These are phyloP conservation scores for Platysternon megacephalum DNA, from an alignment of 2,113 vertebrate species.

Conservation along the genomic window DNA sequence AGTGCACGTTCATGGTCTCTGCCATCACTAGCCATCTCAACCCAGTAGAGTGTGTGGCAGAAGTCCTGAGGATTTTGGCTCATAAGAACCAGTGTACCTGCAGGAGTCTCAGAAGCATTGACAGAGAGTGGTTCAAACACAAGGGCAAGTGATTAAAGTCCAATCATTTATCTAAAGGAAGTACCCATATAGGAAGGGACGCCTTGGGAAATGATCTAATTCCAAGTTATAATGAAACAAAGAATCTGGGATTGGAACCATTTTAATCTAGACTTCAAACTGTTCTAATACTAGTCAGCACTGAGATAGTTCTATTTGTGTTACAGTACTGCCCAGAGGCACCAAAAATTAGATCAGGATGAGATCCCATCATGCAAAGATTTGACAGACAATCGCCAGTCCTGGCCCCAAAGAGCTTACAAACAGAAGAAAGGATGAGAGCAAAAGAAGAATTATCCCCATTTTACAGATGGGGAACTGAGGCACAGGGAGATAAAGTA, in stretches of 20 bases:
- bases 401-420: background rate
- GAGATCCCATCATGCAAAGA: background rate
- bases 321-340: background rate
- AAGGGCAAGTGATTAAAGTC: background rate
- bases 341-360: background rate
- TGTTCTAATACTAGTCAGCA: background rate
- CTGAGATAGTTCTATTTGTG: background rate
- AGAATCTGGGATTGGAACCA: background rate
- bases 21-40: background rate
- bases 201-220: background rate
- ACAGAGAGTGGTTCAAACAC: background rate
- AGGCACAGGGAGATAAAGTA: background rate
- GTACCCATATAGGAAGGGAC: background rate
- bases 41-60: background rate
- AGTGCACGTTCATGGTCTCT: background rate
- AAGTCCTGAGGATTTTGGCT: background rate
- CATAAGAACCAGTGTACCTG: background rate
- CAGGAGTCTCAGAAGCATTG: background rate
- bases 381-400: background rate
- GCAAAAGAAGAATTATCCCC: background rate
- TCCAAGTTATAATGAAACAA: background rate
- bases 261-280: background rate
- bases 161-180: background rate
- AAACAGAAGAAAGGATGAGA: background rate
- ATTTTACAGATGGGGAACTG: background rate